Evolutionary conservation across 1,140 invertebrate genomes (phyloP), one percentile per base, ranked within the genome.

Genomic region (Papilio aristodemus): DNA sequence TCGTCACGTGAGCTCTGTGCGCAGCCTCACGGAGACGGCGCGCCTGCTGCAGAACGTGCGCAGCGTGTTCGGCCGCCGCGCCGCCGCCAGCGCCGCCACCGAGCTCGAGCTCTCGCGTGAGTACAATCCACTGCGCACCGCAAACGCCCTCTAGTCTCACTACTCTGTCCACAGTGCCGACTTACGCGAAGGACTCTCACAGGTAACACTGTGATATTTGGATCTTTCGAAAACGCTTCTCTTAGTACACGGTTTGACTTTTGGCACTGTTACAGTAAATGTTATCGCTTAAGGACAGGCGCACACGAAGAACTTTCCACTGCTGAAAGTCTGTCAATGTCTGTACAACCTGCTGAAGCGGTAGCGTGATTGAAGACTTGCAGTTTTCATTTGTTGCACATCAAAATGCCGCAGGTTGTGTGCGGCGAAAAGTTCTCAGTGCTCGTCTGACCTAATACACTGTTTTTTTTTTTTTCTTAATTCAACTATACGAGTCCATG

Each of bases 1-100:
- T 79, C 68, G 77, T 76, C 77, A 74, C 77, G 79, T 77, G 73
- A 66, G 78, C 69, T 82, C 67, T 84, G 78, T 89, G 82, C 85
- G 85, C 95, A 98, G 97, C 95, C 95, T 98, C 87, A 97, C 96
- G 92, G 98, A 99, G 95, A 98, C 97, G 77, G 97, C 97, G 80
- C 94, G 97, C 80, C 94, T 99, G 84, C 94, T 99, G 91, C 96
- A 96, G 93, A 97, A 97, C 92, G 96, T 98, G 72, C 95, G 95
- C 92, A 98, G 95, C 93, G 96, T 97, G 86, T 98, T 98, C 94
- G 94, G 94, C 83, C 94, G 95, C 84, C 94, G 95, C 85, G 94
- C 95, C 79, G 94, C 96, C 83, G 94, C 95, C 78, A 94, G 95
- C 91, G 94, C 94, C 89, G 94, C 94, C 93, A 93, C 95, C 89